These are phyloP conservation scores for Hyposoter dolosus DNA, from an alignment of 2,888 invertebrate genomes.

Conservation along the genomic window DNA sequence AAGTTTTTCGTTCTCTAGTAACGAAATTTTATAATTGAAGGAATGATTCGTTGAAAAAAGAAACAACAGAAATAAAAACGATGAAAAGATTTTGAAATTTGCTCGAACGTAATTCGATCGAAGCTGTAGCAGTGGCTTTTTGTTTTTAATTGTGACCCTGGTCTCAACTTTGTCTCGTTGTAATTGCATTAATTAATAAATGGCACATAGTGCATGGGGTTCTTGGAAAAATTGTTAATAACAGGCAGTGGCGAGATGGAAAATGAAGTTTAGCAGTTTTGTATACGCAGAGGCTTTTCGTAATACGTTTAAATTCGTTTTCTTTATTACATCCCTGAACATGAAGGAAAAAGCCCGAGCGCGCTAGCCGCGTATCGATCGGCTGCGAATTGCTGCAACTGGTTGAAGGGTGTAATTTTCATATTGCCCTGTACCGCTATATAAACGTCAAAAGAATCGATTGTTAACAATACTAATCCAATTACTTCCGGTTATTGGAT, in stretches of 20 bases:
- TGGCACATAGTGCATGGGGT: conserved; percentile 1
- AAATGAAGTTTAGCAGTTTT: background rate
- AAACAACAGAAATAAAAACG: background rate
- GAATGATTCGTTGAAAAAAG: background rate
- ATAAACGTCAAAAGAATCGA: conserved; percentile 50
- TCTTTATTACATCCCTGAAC: conserved; percentile 21
- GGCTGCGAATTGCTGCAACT: background rate
- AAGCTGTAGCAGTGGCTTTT: background rate
- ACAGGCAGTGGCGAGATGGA: background rate
- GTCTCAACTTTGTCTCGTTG: background rate
- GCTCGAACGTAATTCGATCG: background rate
- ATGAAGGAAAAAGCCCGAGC: background rate
- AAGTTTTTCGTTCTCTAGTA: background rate
- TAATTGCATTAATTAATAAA: conserved; percentile 29
- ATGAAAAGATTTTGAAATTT: background rate
- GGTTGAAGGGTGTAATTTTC: conserved; percentile 38
- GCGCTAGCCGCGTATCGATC: conserved; percentile 19
- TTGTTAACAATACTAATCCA: conserved; percentile 18
- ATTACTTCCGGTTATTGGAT: conserved; percentile 42
- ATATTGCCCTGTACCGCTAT: conserved; percentile 6
- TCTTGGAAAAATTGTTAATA: background rate
- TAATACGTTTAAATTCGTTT: conserved; percentile 30
- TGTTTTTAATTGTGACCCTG: background rate
- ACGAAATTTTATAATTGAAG: background rate
- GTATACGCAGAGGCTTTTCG: conserved; percentile 6